These are phyloP conservation scores for Capitulum mitella DNA, from an alignment of 2,888 invertebrate species.

Conservation along the genomic window DNA sequence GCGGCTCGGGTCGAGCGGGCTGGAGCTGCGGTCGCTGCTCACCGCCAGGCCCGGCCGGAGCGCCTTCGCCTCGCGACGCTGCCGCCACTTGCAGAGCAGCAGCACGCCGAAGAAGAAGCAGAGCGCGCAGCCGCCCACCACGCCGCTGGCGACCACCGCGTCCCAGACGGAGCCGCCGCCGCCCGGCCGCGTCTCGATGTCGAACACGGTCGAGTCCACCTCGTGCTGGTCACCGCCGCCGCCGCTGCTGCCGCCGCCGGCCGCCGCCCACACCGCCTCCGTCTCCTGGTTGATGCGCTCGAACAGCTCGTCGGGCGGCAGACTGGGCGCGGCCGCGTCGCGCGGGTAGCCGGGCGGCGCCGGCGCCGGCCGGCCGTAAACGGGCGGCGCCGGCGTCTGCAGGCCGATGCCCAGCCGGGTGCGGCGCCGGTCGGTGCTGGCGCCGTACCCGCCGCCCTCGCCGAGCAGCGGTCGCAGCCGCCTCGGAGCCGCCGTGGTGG, in stretches of 20 bases:
- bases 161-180: no score
- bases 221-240: not conserved
- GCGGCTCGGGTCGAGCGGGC: not conserved
- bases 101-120: slow-evolving; percentile 5
- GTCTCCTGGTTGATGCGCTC: not conserved
- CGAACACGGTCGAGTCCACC: slow-evolving; percentile 3
- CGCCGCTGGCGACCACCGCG: not conserved
- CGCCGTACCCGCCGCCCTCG: not conserved
- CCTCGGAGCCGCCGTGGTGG: not conserved
- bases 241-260: not conserved
- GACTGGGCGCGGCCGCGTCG: not conserved
- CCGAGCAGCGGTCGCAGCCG: no score
- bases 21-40: not conserved
- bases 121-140: not conserved
- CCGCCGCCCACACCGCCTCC: not conserved
- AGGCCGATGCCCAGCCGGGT: not conserved
- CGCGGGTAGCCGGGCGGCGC: no score
- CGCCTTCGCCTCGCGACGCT: not conserved
- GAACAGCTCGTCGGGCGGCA: not conserved
- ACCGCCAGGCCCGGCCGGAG: not conserved
- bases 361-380: not conserved
- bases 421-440: not conserved
- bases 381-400: not conserved
- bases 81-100: not conserved
- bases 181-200: not conserved